These are phyloP conservation scores for Hoplodrina ambigua DNA, from an alignment of 2,888 invertebrate species.

Conservation along the genomic window DNA sequence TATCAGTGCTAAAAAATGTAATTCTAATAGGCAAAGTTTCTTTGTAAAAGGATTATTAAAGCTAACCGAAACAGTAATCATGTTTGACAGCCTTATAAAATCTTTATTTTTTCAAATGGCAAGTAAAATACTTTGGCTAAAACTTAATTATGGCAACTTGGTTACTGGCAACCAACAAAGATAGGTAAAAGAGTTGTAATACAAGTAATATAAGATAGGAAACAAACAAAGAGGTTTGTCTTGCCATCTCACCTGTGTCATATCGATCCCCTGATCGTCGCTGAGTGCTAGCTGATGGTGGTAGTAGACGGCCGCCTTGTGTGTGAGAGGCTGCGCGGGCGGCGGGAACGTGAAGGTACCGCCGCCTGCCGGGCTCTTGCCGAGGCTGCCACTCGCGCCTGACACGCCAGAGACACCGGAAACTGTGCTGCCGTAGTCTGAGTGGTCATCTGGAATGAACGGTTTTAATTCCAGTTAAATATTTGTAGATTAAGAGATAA, in stretches of 20 bases:
- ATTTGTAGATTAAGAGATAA: no score
- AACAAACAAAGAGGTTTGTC: background rate
- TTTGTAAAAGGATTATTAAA: no score
- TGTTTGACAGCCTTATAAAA: no score
- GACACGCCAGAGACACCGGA: constrained; percentile 90
- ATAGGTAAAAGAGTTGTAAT: background rate
- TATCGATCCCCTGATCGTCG: constrained; percentile 97
- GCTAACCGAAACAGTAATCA: no score
- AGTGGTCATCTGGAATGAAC: constrained; percentile 91
- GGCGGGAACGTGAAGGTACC: constrained; percentile 94
- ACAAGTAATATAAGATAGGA: background rate
- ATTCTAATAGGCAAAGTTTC: no score
- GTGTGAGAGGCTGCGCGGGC: constrained; percentile 92
- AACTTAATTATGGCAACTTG: no score
- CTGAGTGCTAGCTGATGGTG: constrained; percentile 95
- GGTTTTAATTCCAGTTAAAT: background rate
- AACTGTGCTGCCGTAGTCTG: constrained; percentile 92
- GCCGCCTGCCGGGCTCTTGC: constrained; percentile 91
- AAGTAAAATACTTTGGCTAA: no score
- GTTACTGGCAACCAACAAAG: background rate
- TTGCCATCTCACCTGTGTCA: constrained; percentile 92
- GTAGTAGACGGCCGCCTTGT: constrained; percentile 94
- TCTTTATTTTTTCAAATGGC: no score
- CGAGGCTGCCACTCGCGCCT: constrained; percentile 90
- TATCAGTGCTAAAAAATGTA: no score